phyloP scores from a whole-genome alignment of 2,888 invertebrate species.

The Macrophya alboannulata region DNA sequence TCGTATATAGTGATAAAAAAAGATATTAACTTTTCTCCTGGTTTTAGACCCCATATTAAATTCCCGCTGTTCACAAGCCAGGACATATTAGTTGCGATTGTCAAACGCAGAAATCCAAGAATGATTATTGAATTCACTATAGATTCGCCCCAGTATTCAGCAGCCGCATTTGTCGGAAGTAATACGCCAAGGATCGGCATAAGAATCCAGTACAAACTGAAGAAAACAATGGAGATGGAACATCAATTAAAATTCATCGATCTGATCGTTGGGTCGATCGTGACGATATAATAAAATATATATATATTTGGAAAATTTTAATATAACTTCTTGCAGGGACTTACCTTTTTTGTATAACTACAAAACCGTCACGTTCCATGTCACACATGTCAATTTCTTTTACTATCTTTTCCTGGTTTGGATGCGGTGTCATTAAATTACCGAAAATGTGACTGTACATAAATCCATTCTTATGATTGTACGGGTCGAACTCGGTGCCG shows the following conservation, averaged over 20 bases:
- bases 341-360: conserved; percentile 92
- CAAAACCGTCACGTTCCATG: conserved; percentile 88
- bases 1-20: conserved; percentile 61
- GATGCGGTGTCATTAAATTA: conserved; percentile 85
- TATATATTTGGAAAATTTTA: too few relatives aligned
- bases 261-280: background rate
- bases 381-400: conserved; percentile 90
- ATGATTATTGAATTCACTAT: conserved; percentile 84
- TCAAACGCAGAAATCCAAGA: conserved; percentile 87
- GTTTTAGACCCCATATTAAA: conserved; percentile 87
- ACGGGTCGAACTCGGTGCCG: conserved; percentile 90
- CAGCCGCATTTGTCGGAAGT: conserved; percentile 89
- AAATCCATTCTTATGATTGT: conserved; percentile 90
- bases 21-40: conserved; percentile 86
- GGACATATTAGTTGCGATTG: conserved; percentile 84
- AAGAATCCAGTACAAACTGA: conserved; percentile 87
- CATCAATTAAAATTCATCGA: background rate
- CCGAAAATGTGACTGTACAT: conserved; percentile 90
- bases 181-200: conserved; percentile 85
- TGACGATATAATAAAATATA: background rate
- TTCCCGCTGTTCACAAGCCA: conserved; percentile 89
- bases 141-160: conserved; percentile 90
- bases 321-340: conserved; percentile 61
- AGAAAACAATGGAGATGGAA: conserved; percentile 64
- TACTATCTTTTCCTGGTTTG: conserved; percentile 85